Base-by-base conservation (phyloP, 2,113 vertebrate genomes). In the Gadus macrocephalus region DNA sequence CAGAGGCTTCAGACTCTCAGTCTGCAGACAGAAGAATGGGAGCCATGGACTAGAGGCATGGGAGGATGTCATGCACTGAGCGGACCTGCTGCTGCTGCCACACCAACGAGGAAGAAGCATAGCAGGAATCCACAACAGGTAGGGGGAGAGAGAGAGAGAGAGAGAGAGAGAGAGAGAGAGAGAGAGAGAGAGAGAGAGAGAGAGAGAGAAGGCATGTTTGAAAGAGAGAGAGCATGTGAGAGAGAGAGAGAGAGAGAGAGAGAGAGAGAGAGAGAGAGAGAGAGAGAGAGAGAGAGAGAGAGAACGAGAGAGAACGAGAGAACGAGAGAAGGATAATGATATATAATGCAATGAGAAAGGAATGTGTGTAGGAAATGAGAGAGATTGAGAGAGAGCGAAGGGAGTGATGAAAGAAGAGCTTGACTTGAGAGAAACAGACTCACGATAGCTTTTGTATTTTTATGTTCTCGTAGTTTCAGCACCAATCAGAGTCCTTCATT, bases 1-100 rank as follows among this genome's bases (percentile, higher is more conserved):
- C 78, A 22, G 60, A 15, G 22, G 60, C 4, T 62, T 8, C 58
- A 62, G 60, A 62, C 12, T 16, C 60, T 64, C 81, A 78, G 71
- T 75, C 82, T 79, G 81, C 75, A 81, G 73, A 70, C 75, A 78
- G 70, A 76, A 68, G 77, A 75, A 79, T 75, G 73, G 74, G 25
- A 22, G 69, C 58, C 72, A 79, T 67, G 65, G 17, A 81, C 74
- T 77, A 80, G 64, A 75, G 63, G 75, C 68, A 49, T 60, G 73
- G 68, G 71, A 60, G 70, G 68, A 63, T 15, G 60, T 25, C 14
- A 14, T 12, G 60, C 60, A 22, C 19, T 20, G 19, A 25, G 60
- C 9, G 8, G 16, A 55, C 3, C 53, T 27, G 12, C 9, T 62
- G 20, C 9, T 62, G 20, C 60, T 25, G 60, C n/a, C 60, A 62